Evolutionary conservation across 2,888 invertebrate genomes (phyloP), one percentile per base, ranked within the genome.

Genomic region (Saturnia pavonia): DNA sequence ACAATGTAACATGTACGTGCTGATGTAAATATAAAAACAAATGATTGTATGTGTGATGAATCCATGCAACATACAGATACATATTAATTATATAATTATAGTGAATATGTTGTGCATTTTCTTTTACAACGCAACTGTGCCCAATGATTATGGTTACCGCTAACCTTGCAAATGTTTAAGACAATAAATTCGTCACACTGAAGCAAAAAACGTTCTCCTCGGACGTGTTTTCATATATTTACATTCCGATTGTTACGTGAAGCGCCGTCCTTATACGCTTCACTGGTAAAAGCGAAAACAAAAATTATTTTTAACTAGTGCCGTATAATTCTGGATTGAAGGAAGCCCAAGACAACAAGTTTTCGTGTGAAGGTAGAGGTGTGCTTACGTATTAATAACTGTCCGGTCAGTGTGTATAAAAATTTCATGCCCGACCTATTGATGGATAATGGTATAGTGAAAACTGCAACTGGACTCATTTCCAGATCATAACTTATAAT

Each of bases 121-220:
- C 91, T 91, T 89, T 88, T 89, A 92, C 93, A 92, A 93, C 90
- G 92, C 93, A 93, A 93, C 92, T 93, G 94, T 93, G 94, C 92
- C 94, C 93, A 93, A 93, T 92, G 90, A 90, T 81, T 88, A 85
- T 80, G 73, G 81, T 80, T 84, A 86, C 85, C 87, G 89, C 85
- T 84, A 84, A 82, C 82, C 76, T 85, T 81, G 87, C 81, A 84
- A 80, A 80, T 82, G 82, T 87, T 80, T 85, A 85, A 88, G 89
- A 91, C 91, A 89, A 85, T 87, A 92, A 89, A 85, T 87, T 92
- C 92, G 92, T 88, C 93, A 94, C 94, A 94, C 94, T 94, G 94
- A 94, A 93, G 92, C 93, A 93, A 93, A 90, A 89, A 85, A 83
- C 76, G 80, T 84, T 83, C 79, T 82, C 82, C 77, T 81, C 78